Evolutionary conservation across 2,797 vertebrate genomes (phyloP), one percentile per base, ranked within the genome.

Genomic region (Acrocephalus scirpaceus): DNA sequence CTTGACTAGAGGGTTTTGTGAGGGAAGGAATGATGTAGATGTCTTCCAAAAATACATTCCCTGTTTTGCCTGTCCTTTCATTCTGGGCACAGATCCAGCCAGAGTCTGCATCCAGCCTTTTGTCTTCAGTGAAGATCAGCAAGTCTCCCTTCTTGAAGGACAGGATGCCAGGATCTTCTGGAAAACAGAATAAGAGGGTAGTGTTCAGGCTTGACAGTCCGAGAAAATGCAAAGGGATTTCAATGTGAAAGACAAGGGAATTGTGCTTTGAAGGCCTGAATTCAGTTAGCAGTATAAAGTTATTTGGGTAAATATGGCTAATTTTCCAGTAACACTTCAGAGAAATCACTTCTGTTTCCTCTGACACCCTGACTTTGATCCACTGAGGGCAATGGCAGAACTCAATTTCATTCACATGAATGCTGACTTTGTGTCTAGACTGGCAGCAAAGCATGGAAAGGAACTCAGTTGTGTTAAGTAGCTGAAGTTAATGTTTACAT

Each of bases 61-160:
- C 99, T 0, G 74, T 98, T 95, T 98, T 97, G 60, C 95, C 97
- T 0, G 98, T 99, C 87, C 98, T 97, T 73, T 99, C 98, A 32
- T 98, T 99, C 83, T 98, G 97, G 71, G 98, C 98, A 95, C 95
- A 97, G 38, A 98, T 95, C 99, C 99, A 99, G 42, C 97, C 98
- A 14, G 93, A 98, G 7, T 98, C 97, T 77, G 95, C 83, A 72
- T 98, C 96, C 74, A 97, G 96, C 71, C 98, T 98, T 51, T 98
- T 96, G 60, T 99, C 98, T 95, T 98, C 98, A 0, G 98, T 97
- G 51, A 99, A 96, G 88, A 98, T 93, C 75, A 99, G 98, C 64
- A 99, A 98, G 88, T 99, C 99, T 70, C 99, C 99, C 91, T 98
- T 99, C 95, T 98, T 99, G 96, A 98, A 99, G 92, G 98, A 97